Conservation (phyloP, 2,113 vertebrate genomes). For the Columbina picui region DNA sequence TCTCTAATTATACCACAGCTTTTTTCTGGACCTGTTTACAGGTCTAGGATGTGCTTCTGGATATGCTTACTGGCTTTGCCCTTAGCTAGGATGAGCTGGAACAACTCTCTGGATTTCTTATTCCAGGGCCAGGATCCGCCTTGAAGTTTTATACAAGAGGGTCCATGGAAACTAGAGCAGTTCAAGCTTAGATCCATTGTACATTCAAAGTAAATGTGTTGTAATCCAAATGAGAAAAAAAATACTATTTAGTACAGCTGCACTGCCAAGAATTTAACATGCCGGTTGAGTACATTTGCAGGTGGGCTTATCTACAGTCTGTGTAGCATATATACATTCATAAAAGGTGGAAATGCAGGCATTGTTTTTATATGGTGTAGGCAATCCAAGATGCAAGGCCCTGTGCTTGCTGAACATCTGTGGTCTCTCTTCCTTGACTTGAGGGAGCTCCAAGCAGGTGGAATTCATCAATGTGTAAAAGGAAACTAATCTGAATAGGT, state of each 20-base stretch:
- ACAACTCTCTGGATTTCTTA: not conserved
- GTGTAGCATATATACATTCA: fast-evolving
- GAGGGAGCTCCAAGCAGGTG: constrained; percentile 45
- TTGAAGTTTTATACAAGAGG: not conserved
- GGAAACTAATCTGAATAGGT: constrained; percentile 53
- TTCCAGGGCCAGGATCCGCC: not conserved
- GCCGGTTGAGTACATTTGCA: not conserved
- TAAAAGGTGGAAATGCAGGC: not conserved
- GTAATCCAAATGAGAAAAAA: not conserved
- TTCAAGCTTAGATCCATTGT: not conserved
- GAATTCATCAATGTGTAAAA: constrained; percentile 8
- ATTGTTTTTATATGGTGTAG: not conserved
- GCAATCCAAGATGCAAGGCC: not conserved
- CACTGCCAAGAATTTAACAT: not conserved
- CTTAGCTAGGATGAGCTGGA: not conserved
- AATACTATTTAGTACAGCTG: not conserved
- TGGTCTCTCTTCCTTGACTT: not conserved
- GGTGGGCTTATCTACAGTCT: not conserved
- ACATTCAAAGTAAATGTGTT: not conserved
- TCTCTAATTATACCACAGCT: not conserved
- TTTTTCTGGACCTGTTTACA: not conserved
- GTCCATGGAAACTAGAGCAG: not conserved
- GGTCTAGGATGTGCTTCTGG: not conserved
- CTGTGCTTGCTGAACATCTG: not conserved
- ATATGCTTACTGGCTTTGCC: not conserved